Conservation (phyloP, 2,113 vertebrate species). For the Xiphophorus couchianus region DNA sequence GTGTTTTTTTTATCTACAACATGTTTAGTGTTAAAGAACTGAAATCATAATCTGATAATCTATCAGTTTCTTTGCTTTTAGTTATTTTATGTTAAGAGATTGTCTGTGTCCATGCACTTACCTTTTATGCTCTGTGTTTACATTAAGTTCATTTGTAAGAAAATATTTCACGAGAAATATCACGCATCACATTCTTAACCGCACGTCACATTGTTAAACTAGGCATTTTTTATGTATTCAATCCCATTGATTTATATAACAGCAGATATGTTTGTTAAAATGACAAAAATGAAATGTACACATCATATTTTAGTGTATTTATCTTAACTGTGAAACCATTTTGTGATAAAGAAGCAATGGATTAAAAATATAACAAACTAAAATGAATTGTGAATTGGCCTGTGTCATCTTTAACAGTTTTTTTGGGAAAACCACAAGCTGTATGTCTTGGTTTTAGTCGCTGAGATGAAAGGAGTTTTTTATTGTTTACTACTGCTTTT, state of each 20-base stretch:
- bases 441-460: slow-evolving; percentile 59
- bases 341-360: slow-evolving; percentile 63
- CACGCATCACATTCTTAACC: slow-evolving; percentile 29
- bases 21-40: slow-evolving; percentile 40
- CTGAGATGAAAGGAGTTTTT: slow-evolving; percentile 16
- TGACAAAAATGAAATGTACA: slow-evolving; percentile 54
- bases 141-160: slow-evolving; percentile 41
- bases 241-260: slow-evolving; percentile 24
- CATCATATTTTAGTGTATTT: slow-evolving; percentile 76
- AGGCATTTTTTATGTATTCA: slow-evolving; percentile 20
- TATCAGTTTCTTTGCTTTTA: slow-evolving; percentile 16
- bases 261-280: slow-evolving; percentile 28
- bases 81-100: slow-evolving; percentile 4
- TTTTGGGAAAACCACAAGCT: slow-evolving; percentile 76
- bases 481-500: slow-evolving; percentile 39
- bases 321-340: slow-evolving; percentile 78
- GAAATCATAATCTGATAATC: slow-evolving; percentile 35
- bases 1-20: slow-evolving; percentile 25
- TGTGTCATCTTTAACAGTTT: slow-evolving; percentile 3
- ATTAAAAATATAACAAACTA: slow-evolving; percentile 68
- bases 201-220: neutral
- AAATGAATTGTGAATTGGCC: slow-evolving; percentile 35
- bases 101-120: slow-evolving; percentile 26
- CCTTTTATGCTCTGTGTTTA: slow-evolving; percentile 58
- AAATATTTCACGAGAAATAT: slow-evolving; percentile 25